Evolutionary conservation across 2,888 invertebrate genomes (phyloP).

Genomic region (Noctua janthe): DNA sequence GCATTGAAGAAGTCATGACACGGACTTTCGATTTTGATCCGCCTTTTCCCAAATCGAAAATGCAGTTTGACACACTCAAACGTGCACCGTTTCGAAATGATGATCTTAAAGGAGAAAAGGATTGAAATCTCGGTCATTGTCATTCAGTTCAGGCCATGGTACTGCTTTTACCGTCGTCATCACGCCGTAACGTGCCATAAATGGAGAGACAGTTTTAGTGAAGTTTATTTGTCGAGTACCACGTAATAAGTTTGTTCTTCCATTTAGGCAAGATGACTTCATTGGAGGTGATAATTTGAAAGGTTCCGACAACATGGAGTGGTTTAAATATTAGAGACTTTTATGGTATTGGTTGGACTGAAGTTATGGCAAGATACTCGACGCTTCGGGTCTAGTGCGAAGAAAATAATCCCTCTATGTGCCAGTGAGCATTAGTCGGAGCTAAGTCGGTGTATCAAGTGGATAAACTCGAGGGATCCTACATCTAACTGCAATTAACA

Average conservation of each 20-base stretch:
- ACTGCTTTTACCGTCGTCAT: conserved; percentile 62
- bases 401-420: neutral
- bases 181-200: conserved; percentile 46
- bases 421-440: neutral
- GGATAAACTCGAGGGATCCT: conserved; percentile 5
- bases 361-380: conserved; percentile 15
- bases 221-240: conserved; percentile 62
- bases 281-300: conserved; percentile 54
- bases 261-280: conserved; percentile 60
- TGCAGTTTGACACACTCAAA: conserved; percentile 49
- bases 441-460: neutral
- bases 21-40: conserved; percentile 56
- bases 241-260: conserved; percentile 62
- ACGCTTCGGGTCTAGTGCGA: neutral
- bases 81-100: conserved; percentile 66
- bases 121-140: conserved; percentile 71
- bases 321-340: conserved; percentile 30
- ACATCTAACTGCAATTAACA: conserved; percentile 18
- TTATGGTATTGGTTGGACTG: conserved; percentile 31
- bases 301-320: conserved; percentile 20
- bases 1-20: neutral
- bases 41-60: conserved; percentile 55
- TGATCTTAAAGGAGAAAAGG: conserved; percentile 76
- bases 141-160: conserved; percentile 65
- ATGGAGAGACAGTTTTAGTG: conserved; percentile 61